Percentiles rank a stretch among this genome's conserved stretches.
phyloP scores from a whole-genome alignment of 1,140 invertebrate species.

The Drosophila ficusphila region DNA sequence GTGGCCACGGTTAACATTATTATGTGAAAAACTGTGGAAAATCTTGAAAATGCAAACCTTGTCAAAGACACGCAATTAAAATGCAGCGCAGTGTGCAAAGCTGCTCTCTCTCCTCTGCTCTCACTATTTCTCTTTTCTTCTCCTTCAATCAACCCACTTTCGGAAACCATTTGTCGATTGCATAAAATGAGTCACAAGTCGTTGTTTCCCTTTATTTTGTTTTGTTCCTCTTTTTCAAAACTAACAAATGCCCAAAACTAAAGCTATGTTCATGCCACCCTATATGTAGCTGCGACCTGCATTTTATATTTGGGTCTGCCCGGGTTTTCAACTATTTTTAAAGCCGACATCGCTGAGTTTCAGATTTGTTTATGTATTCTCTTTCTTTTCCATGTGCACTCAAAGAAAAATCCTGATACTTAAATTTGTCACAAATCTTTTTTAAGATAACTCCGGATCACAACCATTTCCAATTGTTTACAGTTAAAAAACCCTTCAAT shows the following conservation, averaged over 20 bases:
- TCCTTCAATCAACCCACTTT: slow-evolving; percentile 59
- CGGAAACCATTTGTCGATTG: slow-evolving; percentile 55
- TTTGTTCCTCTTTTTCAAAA: slow-evolving; percentile 34
- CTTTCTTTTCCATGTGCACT: not conserved
- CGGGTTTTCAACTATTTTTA: slow-evolving; percentile 74
- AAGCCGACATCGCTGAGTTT: slow-evolving; percentile 40
- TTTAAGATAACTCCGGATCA: too few relatives aligned
- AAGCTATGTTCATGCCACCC: not conserved
- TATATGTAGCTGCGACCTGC: slow-evolving; percentile 52
- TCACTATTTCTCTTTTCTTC: slow-evolving; percentile 1
- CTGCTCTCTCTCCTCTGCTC: slow-evolving; percentile 7
- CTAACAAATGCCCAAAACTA: slow-evolving; percentile 10
- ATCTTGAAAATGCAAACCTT: slow-evolving; percentile 71
- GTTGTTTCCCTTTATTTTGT: slow-evolving; percentile 38
- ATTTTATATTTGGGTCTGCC: slow-evolving; percentile 61
- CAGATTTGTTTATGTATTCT: slow-evolving; percentile 55
- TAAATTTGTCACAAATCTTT: too few relatives aligned
- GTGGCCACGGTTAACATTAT: slow-evolving; percentile 66
- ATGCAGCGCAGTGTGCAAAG: slow-evolving; percentile 54
- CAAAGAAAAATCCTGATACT: not conserved
- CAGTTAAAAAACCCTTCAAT: too few relatives aligned
- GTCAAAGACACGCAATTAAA: slow-evolving; percentile 64
- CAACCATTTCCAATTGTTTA: too few relatives aligned
- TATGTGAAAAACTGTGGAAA: slow-evolving; percentile 65
- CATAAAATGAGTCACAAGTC: slow-evolving; percentile 79